phyloP scores from a whole-genome alignment of 2,797 vertebrate genomes.

The Gymnothorax reevesii region DNA sequence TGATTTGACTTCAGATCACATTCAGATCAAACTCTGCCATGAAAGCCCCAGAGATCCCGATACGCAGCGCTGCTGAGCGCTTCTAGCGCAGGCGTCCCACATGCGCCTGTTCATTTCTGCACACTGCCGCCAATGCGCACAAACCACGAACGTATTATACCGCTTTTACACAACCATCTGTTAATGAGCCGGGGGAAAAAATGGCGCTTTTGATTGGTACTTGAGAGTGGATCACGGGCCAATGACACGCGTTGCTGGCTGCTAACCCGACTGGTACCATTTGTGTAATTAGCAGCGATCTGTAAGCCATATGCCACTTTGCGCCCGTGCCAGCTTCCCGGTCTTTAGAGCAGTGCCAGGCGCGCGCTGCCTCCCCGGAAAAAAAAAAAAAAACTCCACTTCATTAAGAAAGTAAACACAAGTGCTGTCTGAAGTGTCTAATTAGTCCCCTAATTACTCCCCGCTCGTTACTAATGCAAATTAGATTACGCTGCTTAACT shows the following conservation, averaged over 20 bases:
- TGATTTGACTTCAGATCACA: not conserved
- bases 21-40: not conserved
- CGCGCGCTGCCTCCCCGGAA: constrained; percentile 61
- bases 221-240: constrained; percentile 43
- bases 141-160: not conserved
- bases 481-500: constrained; percentile 99
- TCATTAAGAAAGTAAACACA: constrained; percentile 99
- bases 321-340: constrained; percentile 58
- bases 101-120: not conserved
- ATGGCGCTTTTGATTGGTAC: constrained; percentile 49
- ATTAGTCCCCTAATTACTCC: constrained; percentile 99
- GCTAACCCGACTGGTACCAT: constrained; percentile 48
- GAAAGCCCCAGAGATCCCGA: not conserved
- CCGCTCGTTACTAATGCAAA: constrained; percentile 99
- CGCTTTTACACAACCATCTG: constrained; percentile 44
- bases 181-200: constrained; percentile 51
- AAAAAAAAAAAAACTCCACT: constrained; percentile 84
- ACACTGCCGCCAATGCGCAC: not conserved
- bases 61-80: not conserved
- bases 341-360: constrained; percentile 43
- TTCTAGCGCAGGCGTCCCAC: constrained; percentile 7
- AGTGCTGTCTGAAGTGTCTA: constrained; percentile 99
- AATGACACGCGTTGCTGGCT: constrained; percentile 48
- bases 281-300: constrained; percentile 65
- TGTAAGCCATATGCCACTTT: constrained; percentile 73